These are phyloP conservation scores for Ctena decussata DNA, from an alignment of 2,888 invertebrate genomes.

Conservation along the genomic window DNA sequence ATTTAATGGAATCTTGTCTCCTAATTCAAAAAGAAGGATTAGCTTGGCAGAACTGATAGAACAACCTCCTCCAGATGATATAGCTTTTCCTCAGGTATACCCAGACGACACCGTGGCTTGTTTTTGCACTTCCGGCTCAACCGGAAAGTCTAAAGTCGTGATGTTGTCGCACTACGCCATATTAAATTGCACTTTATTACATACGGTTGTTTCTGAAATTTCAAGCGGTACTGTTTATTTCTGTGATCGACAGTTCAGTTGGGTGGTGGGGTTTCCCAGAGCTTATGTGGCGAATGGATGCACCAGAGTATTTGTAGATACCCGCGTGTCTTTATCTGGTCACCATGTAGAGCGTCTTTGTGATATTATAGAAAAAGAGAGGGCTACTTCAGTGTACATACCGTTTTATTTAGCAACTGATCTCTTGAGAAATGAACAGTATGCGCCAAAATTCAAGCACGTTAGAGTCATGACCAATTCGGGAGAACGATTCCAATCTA, in stretches of 20 bases:
- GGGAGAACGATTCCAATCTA: constrained; percentile 29
- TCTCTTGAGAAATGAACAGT: not conserved
- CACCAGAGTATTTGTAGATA: constrained; percentile 37
- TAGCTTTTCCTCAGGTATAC: no score
- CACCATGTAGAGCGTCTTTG: constrained; percentile 14
- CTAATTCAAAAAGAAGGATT: no score
- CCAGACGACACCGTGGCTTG: no score
- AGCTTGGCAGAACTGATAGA: no score
- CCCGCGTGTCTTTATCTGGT: constrained; percentile 16
- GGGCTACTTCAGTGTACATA: constrained; percentile 7
- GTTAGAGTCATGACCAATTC: constrained; percentile 1
- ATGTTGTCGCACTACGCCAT: constrained; percentile 21
- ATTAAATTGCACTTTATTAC: constrained; percentile 32
- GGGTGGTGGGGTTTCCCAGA: constrained; percentile 41
- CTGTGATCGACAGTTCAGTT: constrained; percentile 37
- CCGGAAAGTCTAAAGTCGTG: constrained; percentile 36
- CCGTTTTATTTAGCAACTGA: constrained; percentile 31
- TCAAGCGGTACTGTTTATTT: constrained; percentile 13
- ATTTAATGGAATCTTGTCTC: no score
- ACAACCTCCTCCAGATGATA: no score
- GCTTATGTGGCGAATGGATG: constrained; percentile 29
- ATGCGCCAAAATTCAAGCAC: constrained; percentile 16
- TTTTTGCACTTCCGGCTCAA: constrained; percentile 48
- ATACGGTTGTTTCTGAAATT: not conserved
- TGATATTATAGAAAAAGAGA: constrained; percentile 39